Evolutionary conservation across 2,113 vertebrate species (phyloP), one percentile per base, ranked within the genome.

Genomic region (Gymnocephalus cernua): DNA sequence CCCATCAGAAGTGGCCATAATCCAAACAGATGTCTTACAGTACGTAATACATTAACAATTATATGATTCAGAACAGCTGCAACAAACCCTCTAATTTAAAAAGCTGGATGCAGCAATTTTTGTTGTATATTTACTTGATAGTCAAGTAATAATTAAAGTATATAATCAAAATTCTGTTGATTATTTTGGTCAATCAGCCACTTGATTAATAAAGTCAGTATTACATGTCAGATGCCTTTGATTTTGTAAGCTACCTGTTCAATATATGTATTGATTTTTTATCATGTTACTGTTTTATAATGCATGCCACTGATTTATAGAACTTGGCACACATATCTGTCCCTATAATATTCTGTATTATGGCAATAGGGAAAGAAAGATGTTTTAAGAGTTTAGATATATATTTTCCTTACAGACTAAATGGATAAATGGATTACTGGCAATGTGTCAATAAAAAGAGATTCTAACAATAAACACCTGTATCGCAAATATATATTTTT

Each of bases 401-500:
- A 41, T 54, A 57, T 58, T 73, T 45, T 73, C 7, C 45, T 50
- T 74, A 38, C 29, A 12, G 8, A 79, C 25, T 32, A 41, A 41
- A 2, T 38, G n/a, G 2, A 54, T 54, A 0, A 64, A 25, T 48
- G 27, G 11, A 29, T 66, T 51, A 12, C 35, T 79, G 15, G 5
- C 21, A 65, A 56, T 7, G 11, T 38, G 15, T 68, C 27, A 68
- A 58, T 76, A 68, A 69, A 69, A 59, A 41, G 27, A 50, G 16
- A 21, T 44, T 32, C 11, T 44, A 29, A 4, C 9, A 38, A 51
- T 29, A 29, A 21, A n/a, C n/a, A 51, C 2, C n/a, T 59, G 21
- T 44, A 23, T 48, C 2, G 1, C 19, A 6, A 68, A 59, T 41
- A 25, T 27, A 21, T 38, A 14, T 23, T 38, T 56, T 48, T 48